These are phyloP conservation scores for Tachycineta bicolor DNA, from an alignment of 2,113 vertebrate genomes.

Conservation along the genomic window DNA sequence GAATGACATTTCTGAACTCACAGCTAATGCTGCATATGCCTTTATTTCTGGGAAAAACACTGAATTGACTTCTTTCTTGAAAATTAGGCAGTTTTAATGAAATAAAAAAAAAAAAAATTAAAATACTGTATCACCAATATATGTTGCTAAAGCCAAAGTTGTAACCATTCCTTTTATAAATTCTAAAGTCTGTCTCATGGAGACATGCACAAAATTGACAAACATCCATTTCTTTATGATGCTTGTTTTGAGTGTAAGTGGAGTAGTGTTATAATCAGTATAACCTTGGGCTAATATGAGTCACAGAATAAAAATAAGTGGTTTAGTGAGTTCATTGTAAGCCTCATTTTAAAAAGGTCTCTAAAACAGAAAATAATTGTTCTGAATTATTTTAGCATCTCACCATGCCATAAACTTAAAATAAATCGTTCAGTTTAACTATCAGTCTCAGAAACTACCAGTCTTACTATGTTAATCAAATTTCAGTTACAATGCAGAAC, in stretches of 20 bases:
- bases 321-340: not conserved
- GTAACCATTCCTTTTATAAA: not conserved
- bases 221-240: not conserved
- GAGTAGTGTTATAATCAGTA: not conserved
- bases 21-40: not conserved
- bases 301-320: not conserved
- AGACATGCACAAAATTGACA: not conserved
- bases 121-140: not conserved
- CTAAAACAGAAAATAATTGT: not conserved
- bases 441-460: not conserved
- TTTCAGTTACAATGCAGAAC: not conserved
- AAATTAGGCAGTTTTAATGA: not conserved
- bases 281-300: not conserved
- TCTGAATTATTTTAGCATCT: not conserved
- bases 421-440: not conserved
- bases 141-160: not conserved
- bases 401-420: not conserved
- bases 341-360: not conserved
- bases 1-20: not conserved
- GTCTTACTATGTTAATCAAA: not conserved
- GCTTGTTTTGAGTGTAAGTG: not conserved
- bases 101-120: not conserved
- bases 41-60: not conserved
- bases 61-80: not conserved
- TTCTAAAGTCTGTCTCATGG: not conserved